Percentiles rank a stretch among this genome's conserved stretches.
phyloP scores from a whole-genome alignment of 1,140 invertebrate genomes.

The Uloborus diversus region DNA sequence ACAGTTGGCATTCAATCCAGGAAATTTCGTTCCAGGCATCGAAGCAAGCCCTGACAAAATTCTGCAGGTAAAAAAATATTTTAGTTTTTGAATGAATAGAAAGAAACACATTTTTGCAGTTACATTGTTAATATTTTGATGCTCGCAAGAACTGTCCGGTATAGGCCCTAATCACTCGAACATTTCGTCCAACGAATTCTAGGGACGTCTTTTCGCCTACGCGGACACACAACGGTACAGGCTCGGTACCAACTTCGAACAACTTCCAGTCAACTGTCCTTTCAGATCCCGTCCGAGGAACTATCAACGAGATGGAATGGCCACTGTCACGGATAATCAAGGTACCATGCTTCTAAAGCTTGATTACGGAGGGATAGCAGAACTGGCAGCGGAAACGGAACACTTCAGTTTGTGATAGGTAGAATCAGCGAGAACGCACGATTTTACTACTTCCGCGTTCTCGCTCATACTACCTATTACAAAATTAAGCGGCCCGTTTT shows the following conservation, averaged over 20 bases:
- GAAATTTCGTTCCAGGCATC: slow-evolving; percentile 91
- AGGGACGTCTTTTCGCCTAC: slow-evolving; percentile 92
- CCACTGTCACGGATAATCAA: slow-evolving; percentile 66
- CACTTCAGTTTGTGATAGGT: no score
- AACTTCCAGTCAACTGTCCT: slow-evolving; percentile 96
- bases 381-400: no score
- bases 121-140: no score
- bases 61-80: slow-evolving; percentile 78
- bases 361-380: no score
- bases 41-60: slow-evolving; percentile 93
- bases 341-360: slow-evolving; percentile 32
- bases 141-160: no score
- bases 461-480: no score
- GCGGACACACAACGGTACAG: slow-evolving; percentile 93
- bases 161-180: not conserved
- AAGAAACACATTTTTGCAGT: no score
- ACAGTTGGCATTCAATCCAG: slow-evolving; percentile 92
- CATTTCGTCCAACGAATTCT: not conserved
- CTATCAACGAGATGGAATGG: slow-evolving; percentile 87
- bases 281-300: slow-evolving; percentile 73
- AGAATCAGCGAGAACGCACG: no score
- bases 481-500: no score
- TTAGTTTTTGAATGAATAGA: no score
- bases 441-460: no score
- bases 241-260: slow-evolving; percentile 89